Conservation (phyloP, 2,888 invertebrate genomes). For the Belgica antarctica region DNA sequence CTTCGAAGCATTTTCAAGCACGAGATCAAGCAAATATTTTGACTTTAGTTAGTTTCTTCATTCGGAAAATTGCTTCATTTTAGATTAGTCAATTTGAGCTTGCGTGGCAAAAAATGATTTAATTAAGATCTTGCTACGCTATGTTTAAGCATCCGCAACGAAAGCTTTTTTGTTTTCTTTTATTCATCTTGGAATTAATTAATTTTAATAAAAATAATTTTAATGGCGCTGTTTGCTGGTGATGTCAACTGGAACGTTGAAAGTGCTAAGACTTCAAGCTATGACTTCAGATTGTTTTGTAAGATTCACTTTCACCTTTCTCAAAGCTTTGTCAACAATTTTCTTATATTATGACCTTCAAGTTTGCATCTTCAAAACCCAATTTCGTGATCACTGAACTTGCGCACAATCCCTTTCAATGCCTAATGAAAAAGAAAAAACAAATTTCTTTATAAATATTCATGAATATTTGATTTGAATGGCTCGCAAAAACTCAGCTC, state of each 20-base stretch:
- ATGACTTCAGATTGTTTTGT: no score
- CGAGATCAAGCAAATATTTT: conserved; percentile 28
- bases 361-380: no score
- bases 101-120: conserved; percentile 23
- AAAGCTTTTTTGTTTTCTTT: background rate
- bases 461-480: background rate
- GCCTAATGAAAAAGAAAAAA: background rate
- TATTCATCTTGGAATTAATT: background rate
- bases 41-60: conserved; percentile 7
- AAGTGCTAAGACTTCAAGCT: no score
- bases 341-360: no score
- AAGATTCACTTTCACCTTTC: no score
- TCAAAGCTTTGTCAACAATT: no score
- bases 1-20: conserved; percentile 20
- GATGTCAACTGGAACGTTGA: no score
- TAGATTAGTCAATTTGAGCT: conserved; percentile 15
- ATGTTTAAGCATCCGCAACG: conserved; percentile 22
- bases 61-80: conserved; percentile 36
- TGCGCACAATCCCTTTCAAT: no score
- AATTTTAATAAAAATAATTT: no score
- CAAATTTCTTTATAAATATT: no score
- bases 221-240: no score
- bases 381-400: background rate
- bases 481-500: background rate
- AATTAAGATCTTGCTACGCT: conserved; percentile 9